Evolutionary conservation across 2,797 vertebrate genomes (phyloP).

Genomic region (Carapus acus): DNA sequence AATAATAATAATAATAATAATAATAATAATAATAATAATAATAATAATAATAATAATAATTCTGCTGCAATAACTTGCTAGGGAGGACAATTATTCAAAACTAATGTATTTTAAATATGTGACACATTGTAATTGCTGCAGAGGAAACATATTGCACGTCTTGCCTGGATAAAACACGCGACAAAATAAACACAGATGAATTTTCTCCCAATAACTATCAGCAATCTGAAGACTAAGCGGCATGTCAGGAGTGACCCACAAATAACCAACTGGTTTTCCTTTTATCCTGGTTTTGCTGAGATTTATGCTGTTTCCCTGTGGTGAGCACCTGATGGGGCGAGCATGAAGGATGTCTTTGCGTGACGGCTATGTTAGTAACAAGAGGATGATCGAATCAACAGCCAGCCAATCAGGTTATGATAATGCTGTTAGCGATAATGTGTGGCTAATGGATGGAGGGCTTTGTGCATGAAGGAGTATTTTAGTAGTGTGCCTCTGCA

Average conservation of each 20-base stretch:
- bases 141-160: no score
- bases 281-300: slow-evolving; percentile 57
- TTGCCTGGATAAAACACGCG: not conserved
- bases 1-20: no score
- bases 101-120: no score
- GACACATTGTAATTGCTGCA: no score
- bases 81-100: no score
- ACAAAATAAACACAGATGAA: slow-evolving; percentile 24
- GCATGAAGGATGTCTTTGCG: slow-evolving; percentile 70
- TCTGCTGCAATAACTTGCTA: no score
- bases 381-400: slow-evolving; percentile 70
- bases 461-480: slow-evolving; percentile 60
- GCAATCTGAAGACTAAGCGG: slow-evolving; percentile 20
- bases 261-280: slow-evolving; percentile 45
- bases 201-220: slow-evolving; percentile 27
- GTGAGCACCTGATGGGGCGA: slow-evolving; percentile 57
- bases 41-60: no score
- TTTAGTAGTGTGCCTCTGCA: slow-evolving; percentile 53
- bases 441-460: slow-evolving; percentile 73
- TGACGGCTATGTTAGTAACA: slow-evolving; percentile 70
- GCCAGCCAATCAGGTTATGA: slow-evolving; percentile 66
- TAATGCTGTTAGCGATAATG: slow-evolving; percentile 76
- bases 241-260: slow-evolving; percentile 39
- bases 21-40: no score
- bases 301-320: slow-evolving; percentile 52